These are phyloP conservation scores for Ichneumon xanthorius DNA, from an alignment of 2,888 invertebrate genomes.

Conservation along the genomic window DNA sequence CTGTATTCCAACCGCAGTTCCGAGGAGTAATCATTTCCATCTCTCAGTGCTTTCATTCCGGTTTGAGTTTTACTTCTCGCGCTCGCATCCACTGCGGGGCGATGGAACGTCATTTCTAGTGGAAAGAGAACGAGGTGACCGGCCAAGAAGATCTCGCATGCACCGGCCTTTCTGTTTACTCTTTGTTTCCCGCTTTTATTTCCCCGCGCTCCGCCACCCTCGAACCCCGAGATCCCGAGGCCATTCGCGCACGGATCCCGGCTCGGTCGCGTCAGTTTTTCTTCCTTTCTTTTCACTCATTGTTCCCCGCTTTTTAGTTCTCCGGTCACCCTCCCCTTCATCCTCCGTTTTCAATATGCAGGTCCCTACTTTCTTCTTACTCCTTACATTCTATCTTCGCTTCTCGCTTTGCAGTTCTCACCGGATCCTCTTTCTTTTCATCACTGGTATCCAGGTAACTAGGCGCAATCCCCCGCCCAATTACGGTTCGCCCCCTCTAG, in stretches of 20 bases:
- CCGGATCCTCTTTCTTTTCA: conserved; percentile 39
- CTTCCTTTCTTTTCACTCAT: conserved; percentile 57
- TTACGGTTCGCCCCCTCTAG: conserved; percentile 51
- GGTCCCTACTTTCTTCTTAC: conserved; percentile 26
- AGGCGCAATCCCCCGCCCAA: conserved; percentile 58
- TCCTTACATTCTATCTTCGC: background rate
- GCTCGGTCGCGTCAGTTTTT: conserved; percentile 47
- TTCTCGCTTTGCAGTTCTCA: conserved; percentile 13
- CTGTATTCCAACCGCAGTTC: conserved; percentile 20
- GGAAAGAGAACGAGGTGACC: conserved; percentile 29
- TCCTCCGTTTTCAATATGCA: conserved; percentile 14
- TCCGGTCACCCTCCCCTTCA: background rate
- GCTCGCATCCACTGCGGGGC: conserved; percentile 28
- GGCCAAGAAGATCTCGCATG: conserved; percentile 56
- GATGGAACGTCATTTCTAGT: conserved; percentile 30
- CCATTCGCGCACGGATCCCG: conserved; percentile 45
- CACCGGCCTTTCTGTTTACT: conserved; percentile 31
- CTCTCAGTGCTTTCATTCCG: conserved; percentile 47
- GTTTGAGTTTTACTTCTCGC: conserved; percentile 52
- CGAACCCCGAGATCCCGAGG: conserved; percentile 49
- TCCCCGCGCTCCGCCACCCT: conserved; percentile 21
- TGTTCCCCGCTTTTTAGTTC: conserved; percentile 44
- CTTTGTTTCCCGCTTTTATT: conserved; percentile 18
- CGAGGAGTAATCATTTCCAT: conserved; percentile 53
- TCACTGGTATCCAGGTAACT: conserved; percentile 59